Percentiles rank a stretch among this genome's conserved stretches.
Evolutionary conservation across 2,888 invertebrate genomes (phyloP).

Genomic region (Chalcosyrphus nemorum): DNA sequence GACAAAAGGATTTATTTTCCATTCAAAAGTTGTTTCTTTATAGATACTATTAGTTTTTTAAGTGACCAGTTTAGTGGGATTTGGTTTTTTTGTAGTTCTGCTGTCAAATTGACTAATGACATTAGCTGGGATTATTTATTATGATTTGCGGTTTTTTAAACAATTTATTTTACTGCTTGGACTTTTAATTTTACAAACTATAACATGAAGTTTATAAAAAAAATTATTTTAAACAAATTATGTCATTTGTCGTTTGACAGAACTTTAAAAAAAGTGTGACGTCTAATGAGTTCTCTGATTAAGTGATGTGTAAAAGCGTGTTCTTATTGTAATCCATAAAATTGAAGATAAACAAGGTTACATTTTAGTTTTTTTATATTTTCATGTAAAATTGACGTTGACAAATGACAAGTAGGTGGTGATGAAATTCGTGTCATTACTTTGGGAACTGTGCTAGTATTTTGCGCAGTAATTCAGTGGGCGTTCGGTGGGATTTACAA

Average conservation of each 20-base stretch:
- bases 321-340: conserved; percentile 21
- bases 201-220: not conserved
- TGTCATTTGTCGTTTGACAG: too few species aligned
- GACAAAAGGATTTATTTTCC: not conserved
- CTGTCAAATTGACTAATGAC: not conserved
- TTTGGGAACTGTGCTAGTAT: conserved; percentile 2
- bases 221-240: too few species aligned
- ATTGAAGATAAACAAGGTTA: conserved; percentile 27
- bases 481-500: not conserved
- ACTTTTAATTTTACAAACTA: not conserved
- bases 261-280: not conserved
- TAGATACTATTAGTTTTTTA: too few species aligned
- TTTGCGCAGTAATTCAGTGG: conserved; percentile 4
- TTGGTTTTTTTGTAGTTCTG: not conserved
- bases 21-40: not conserved
- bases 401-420: conserved; percentile 29
- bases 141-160: not conserved
- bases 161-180: not conserved
- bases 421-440: conserved; percentile 15
- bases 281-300: conserved; percentile 11
- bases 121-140: not conserved
- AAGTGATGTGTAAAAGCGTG: conserved; percentile 35
- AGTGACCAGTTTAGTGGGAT: not conserved
- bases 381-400: conserved; percentile 16
- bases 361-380: not conserved